These are phyloP conservation scores for Atherinosoma microstoma DNA, from an alignment of 2,797 vertebrate genomes.

Conservation along the genomic window DNA sequence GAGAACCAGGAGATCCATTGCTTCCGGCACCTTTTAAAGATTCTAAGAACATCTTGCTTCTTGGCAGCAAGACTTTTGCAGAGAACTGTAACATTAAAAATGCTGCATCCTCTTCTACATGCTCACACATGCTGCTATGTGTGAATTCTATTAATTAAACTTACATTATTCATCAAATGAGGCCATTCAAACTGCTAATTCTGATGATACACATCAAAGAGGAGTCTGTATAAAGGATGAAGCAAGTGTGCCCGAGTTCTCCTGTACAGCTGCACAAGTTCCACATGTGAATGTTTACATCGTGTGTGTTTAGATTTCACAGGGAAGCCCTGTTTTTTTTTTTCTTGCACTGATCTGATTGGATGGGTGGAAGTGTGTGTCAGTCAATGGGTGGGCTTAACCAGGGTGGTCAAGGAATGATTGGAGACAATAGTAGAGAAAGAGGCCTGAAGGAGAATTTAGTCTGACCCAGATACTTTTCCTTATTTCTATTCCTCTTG, in stretches of 20 bases:
- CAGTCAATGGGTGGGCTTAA: slow-evolving; percentile 19
- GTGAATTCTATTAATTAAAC: not conserved
- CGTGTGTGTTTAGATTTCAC: slow-evolving; percentile 37
- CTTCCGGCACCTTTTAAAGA: too few species aligned
- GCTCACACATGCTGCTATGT: slow-evolving; percentile 15
- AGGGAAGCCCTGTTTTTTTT: slow-evolving; percentile 39
- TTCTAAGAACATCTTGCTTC: too few species aligned
- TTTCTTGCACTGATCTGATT: slow-evolving; percentile 40
- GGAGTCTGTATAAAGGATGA: not conserved
- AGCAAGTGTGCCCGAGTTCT: not conserved
- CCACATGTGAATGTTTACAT: slow-evolving; percentile 61
- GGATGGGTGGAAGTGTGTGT: slow-evolving; percentile 31
- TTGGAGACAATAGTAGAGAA: slow-evolving; percentile 21
- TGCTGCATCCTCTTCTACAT: slow-evolving; percentile 10
- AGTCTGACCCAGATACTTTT: slow-evolving; percentile 13
- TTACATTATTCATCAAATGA: slow-evolving; percentile 6
- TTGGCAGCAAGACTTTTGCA: not conserved
- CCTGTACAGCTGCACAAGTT: slow-evolving; percentile 41
- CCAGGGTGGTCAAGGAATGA: slow-evolving; percentile 31
- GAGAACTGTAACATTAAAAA: not conserved
- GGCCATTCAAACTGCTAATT: not conserved
- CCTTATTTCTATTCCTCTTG: not conserved
- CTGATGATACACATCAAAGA: slow-evolving; percentile 1
- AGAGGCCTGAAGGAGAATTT: not conserved
- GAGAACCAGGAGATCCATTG: too few species aligned